Conservation (phyloP, 2,797 vertebrate genomes). For the Chelmon rostratus region DNA sequence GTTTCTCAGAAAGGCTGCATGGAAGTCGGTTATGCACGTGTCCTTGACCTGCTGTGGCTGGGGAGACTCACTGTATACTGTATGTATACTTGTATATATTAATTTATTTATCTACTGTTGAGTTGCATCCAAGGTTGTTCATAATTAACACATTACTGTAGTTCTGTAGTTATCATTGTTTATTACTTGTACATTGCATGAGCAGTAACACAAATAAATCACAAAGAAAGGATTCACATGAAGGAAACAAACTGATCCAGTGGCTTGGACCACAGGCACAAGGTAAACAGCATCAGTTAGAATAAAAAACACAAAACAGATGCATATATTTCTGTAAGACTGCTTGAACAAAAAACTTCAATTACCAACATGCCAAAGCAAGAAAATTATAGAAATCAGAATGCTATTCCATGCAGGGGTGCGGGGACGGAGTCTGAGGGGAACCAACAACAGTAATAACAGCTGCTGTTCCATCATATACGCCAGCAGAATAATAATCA, state of each 20-base stretch:
- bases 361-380: background rate
- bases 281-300: background rate
- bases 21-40: constrained; percentile 12
- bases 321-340: constrained; percentile 5
- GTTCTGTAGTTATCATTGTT: background rate
- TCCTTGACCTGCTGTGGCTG: constrained; percentile 34
- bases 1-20: constrained; percentile 10
- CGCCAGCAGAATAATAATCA: constrained; percentile 79
- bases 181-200: background rate
- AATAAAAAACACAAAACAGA: background rate
- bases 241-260: background rate
- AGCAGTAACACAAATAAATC: background rate
- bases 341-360: constrained; percentile 4
- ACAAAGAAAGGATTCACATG: background rate
- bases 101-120: constrained; percentile 38
- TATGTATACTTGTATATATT: constrained; percentile 4
- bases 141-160: constrained; percentile 4
- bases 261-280: background rate
- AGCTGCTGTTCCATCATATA: constrained; percentile 69
- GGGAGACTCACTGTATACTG: constrained; percentile 13
- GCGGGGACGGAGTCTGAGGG: constrained; percentile 35
- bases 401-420: constrained; percentile 6
- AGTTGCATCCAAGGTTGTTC: background rate
- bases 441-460: constrained; percentile 67
- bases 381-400: constrained; percentile 50